Percentiles rank a stretch among this genome's conserved stretches.
phyloP scores from a whole-genome alignment of 2,113 vertebrate genomes.

The Forbesichthys papilliferus region DNA sequence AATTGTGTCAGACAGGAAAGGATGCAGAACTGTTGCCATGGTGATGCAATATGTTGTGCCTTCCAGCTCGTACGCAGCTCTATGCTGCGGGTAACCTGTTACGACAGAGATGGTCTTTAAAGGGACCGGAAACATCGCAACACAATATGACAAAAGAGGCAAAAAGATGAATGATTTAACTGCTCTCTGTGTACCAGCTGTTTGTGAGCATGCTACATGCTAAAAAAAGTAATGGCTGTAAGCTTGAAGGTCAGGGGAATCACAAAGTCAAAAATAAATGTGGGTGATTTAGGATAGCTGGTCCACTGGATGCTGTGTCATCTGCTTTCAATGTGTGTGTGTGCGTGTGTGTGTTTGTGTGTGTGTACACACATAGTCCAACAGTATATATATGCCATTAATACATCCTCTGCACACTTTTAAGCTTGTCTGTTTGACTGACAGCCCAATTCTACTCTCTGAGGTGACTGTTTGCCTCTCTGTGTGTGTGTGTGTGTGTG shows the following conservation, averaged over 20 bases:
- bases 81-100: conserved; percentile 7
- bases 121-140: not conserved
- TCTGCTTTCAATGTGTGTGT: not conserved
- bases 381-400: conserved; percentile 51
- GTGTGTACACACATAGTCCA: conserved; percentile 33
- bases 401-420: conserved; percentile 53
- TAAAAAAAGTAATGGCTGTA: conserved; percentile 24
- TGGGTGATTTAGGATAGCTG: conserved; percentile 47
- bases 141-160: too few species aligned
- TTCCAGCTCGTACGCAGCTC: conserved; percentile 3
- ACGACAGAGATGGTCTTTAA: conserved; percentile 6
- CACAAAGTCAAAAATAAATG: conserved; percentile 22
- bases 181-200: conserved; percentile 1
- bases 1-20: not conserved
- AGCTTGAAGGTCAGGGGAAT: conserved; percentile 45
- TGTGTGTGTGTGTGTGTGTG: conserved; percentile 47
- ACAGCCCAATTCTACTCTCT: conserved; percentile 60
- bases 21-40: conserved; percentile 26
- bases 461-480: conserved; percentile 25
- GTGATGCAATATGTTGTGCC: conserved; percentile 15
- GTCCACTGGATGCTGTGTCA: conserved; percentile 14
- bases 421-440: conserved; percentile 61
- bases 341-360: not conserved
- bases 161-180: not conserved
- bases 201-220: conserved; percentile 1